Percentiles rank a stretch among this genome's conserved stretches.
These are phyloP conservation scores for Meiosimyza decipiens DNA, from an alignment of 2,888 invertebrate genomes.

Conservation along the genomic window DNA sequence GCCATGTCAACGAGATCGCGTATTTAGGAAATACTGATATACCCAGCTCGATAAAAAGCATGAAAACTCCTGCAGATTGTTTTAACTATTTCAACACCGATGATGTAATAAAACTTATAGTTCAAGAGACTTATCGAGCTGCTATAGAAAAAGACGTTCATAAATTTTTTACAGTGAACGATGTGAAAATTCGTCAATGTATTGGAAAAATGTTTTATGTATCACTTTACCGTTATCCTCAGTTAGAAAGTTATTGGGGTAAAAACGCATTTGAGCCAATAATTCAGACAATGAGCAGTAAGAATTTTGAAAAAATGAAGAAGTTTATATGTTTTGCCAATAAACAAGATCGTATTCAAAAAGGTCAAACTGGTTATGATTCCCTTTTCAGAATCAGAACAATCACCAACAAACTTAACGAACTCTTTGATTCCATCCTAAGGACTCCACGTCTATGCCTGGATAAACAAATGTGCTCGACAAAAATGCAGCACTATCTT, in stretches of 20 bases:
- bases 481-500: slow-evolving; percentile 12
- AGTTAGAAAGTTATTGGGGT: slow-evolving; percentile 42
- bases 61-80: no score
- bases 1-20: slow-evolving; percentile 29
- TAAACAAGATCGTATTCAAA: slow-evolving; percentile 39
- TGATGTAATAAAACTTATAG: no score
- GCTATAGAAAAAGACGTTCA: slow-evolving; percentile 27
- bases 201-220: slow-evolving; percentile 38
- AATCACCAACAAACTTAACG: slow-evolving; percentile 27
- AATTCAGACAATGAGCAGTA: slow-evolving; percentile 39
- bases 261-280: slow-evolving; percentile 39
- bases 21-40: slow-evolving; percentile 16
- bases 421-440: slow-evolving; percentile 34
- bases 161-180: slow-evolving; percentile 6
- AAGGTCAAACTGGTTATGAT: slow-evolving; percentile 42
- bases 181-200: slow-evolving; percentile 34
- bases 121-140: no score
- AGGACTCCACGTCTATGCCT: slow-evolving; percentile 20
- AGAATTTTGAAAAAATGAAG: slow-evolving; percentile 41
- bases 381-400: slow-evolving; percentile 36
- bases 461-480: slow-evolving; percentile 22
- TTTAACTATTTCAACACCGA: no score
- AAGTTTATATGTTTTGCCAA: slow-evolving; percentile 37
- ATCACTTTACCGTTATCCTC: slow-evolving; percentile 40
- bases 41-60: background rate